Evolutionary conservation across 2,888 invertebrate species (phyloP).

Genomic region (Druceiella hillmani): DNA sequence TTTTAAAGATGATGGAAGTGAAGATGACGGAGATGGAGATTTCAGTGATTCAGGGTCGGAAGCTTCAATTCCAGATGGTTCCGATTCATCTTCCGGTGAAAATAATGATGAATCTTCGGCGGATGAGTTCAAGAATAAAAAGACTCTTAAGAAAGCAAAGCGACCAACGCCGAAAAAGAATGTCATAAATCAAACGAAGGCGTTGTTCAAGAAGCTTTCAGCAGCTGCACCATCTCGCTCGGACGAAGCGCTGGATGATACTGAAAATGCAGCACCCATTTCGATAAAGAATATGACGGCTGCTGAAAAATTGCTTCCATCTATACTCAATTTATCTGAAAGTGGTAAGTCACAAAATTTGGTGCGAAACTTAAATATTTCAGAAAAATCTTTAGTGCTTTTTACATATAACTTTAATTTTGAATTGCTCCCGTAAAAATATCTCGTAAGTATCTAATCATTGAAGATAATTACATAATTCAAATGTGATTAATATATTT

Average conservation of each 20-base stretch:
- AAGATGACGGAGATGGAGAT: slow-evolving; percentile 34
- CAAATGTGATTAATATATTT: too few relatives aligned
- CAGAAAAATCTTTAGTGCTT: not conserved
- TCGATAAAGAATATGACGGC: slow-evolving; percentile 44
- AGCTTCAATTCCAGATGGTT: slow-evolving; percentile 37
- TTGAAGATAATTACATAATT: too few relatives aligned
- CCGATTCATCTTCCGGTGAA: slow-evolving; percentile 32
- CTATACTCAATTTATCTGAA: slow-evolving; percentile 45
- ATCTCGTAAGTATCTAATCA: too few relatives aligned
- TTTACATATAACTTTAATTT: slow-evolving; percentile 6
- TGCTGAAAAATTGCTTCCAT: slow-evolving; percentile 42
- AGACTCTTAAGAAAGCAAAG: slow-evolving; percentile 19
- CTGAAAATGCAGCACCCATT: slow-evolving; percentile 24
- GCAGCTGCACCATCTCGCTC: not conserved
- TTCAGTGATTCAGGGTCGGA: slow-evolving; percentile 51
- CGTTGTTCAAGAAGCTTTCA: not conserved
- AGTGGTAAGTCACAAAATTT: slow-evolving; percentile 36
- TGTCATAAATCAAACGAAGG: slow-evolving; percentile 21
- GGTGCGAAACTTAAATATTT: slow-evolving; percentile 10
- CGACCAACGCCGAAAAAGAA: slow-evolving; percentile 27
- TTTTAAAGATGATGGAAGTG: slow-evolving; percentile 40
- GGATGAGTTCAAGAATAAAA: slow-evolving; percentile 32
- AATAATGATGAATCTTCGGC: slow-evolving; percentile 32
- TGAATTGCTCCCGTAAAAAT: too few relatives aligned
- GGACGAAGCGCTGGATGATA: slow-evolving; percentile 19